Evolutionary conservation across 2,888 invertebrate genomes (phyloP).

Genomic region (Acronicta aceris): DNA sequence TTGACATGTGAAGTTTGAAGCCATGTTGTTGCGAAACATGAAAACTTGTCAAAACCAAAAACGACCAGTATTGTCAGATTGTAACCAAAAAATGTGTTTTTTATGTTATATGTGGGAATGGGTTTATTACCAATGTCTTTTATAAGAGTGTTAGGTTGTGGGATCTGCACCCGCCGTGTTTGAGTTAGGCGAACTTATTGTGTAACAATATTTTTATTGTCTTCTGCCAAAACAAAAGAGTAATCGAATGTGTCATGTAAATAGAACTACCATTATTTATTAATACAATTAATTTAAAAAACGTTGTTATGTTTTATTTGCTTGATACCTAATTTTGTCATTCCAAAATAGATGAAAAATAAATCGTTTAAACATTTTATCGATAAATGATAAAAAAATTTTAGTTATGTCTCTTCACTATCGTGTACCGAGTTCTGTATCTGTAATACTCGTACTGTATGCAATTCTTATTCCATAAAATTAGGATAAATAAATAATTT

Average conservation of each 20-base stretch:
- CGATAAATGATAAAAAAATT: too few species aligned
- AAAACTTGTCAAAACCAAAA: slow-evolving; percentile 76
- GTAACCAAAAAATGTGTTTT: slow-evolving; percentile 80
- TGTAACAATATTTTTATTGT: slow-evolving; percentile 88
- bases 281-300: slow-evolving; percentile 89
- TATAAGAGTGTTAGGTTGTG: slow-evolving; percentile 63
- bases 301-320: slow-evolving; percentile 68
- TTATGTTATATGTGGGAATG: slow-evolving; percentile 63
- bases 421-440: too few species aligned
- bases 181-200: slow-evolving; percentile 74
- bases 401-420: too few species aligned
- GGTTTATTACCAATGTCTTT: slow-evolving; percentile 78
- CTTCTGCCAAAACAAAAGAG: slow-evolving; percentile 89
- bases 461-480: too few species aligned
- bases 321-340: background rate
- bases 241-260: slow-evolving; percentile 89
- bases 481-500: too few species aligned
- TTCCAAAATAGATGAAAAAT: background rate
- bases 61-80: slow-evolving; percentile 85
- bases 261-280: slow-evolving; percentile 90
- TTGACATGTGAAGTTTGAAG: slow-evolving; percentile 58
- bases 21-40: slow-evolving; percentile 41
- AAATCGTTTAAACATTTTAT: background rate
- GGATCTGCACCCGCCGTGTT: slow-evolving; percentile 52
- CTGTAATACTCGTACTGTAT: too few species aligned